Evolutionary conservation across 1,140 invertebrate genomes (phyloP).

Genomic region (Cephus cinctus): DNA sequence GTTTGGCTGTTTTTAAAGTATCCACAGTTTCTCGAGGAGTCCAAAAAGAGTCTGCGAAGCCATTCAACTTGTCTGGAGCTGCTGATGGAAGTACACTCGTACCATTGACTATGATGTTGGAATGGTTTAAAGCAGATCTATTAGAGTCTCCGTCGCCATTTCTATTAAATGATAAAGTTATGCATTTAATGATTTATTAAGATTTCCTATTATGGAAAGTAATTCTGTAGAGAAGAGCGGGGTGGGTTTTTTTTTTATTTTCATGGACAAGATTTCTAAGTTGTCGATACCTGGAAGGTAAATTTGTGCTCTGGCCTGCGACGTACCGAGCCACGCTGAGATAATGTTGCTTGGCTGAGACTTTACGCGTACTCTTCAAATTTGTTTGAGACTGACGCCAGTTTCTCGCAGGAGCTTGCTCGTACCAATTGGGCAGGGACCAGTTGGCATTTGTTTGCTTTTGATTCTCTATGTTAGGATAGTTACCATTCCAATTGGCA

Average conservation of each 20-base stretch:
- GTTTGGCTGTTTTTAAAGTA: slow-evolving; percentile 57
- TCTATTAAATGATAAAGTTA: slow-evolving; percentile 29
- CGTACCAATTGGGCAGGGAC: slow-evolving; percentile 46
- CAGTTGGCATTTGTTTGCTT: slow-evolving; percentile 41
- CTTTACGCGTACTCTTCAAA: slow-evolving; percentile 41
- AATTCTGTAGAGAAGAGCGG: slow-evolving; percentile 17
- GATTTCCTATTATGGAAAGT: slow-evolving; percentile 13
- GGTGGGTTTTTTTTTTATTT: too few relatives aligned
- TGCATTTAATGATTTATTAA: neutral
- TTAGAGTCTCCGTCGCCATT: slow-evolving; percentile 39
- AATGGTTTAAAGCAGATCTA: too few relatives aligned
- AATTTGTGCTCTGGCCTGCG: slow-evolving; percentile 61
- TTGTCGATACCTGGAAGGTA: slow-evolving; percentile 46
- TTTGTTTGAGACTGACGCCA: slow-evolving; percentile 35
- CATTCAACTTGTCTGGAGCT: slow-evolving; percentile 32
- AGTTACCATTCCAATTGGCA: slow-evolving; percentile 54
- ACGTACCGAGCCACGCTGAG: slow-evolving; percentile 70
- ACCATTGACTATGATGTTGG: slow-evolving; percentile 32
- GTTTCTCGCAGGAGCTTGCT: slow-evolving; percentile 34
- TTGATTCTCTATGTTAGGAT: slow-evolving; percentile 40
- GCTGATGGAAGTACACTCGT: too few relatives aligned
- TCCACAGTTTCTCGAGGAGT: slow-evolving; percentile 35
- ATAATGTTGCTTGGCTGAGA: slow-evolving; percentile 74
- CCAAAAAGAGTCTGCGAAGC: slow-evolving; percentile 39
- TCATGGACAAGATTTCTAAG: slow-evolving; percentile 23